Percentiles rank a stretch among this genome's conserved stretches.
Conservation (phyloP, 2,888 invertebrate genomes). For the Netelia virgata region DNA sequence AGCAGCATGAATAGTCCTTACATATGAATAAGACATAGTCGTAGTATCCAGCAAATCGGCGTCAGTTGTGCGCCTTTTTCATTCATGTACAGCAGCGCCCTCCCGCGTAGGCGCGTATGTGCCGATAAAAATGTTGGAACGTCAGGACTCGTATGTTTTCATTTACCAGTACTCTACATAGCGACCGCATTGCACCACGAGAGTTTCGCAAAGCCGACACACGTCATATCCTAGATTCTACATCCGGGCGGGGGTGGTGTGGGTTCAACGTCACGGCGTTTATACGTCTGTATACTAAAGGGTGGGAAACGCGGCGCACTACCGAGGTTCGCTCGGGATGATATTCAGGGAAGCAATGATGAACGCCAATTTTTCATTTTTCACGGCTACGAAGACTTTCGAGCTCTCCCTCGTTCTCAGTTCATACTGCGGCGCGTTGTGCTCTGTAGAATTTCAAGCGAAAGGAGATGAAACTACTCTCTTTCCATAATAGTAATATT, state of each 20-base stretch:
- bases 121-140: constrained; percentile 55
- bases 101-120: neutral
- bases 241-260: neutral
- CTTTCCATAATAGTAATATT: constrained; percentile 19
- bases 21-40: neutral
- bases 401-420: constrained; percentile 2
- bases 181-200: neutral
- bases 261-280: neutral
- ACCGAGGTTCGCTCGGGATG: constrained; percentile 2
- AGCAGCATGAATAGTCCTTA: neutral
- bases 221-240: constrained; percentile 31
- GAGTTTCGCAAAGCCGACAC: constrained; percentile 31
- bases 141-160: constrained; percentile 48
- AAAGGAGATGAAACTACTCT: constrained; percentile 10
- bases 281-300: neutral
- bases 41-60: constrained; percentile 18
- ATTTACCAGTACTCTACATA: constrained; percentile 34
- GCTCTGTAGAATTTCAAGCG: constrained; percentile 15
- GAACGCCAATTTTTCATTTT: constrained; percentile 58
- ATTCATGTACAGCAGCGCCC: neutral
- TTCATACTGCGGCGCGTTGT: neutral
- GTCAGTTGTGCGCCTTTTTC: constrained; percentile 5
- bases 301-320: constrained; percentile 30
- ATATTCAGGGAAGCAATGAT: constrained; percentile 48
- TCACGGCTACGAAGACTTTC: constrained; percentile 24